phyloP scores from a whole-genome alignment of 1,140 invertebrate genomes.

The Hypothenemus hampei region DNA sequence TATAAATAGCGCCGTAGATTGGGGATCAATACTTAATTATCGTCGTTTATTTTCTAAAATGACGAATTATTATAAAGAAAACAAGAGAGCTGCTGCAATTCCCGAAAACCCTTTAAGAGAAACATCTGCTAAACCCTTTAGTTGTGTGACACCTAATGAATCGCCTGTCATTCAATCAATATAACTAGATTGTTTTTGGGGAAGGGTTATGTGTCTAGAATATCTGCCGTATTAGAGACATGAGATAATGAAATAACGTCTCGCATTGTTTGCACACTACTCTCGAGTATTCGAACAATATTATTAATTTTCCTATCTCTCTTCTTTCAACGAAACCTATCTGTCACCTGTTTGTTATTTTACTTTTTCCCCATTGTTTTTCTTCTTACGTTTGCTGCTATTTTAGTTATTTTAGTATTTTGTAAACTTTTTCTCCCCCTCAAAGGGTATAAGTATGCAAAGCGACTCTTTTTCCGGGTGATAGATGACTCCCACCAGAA shows the following conservation, averaged over 20 bases:
- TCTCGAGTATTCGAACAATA: slow-evolving; percentile 29
- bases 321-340: slow-evolving; percentile 9
- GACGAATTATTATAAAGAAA: too few relatives aligned
- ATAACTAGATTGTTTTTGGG: slow-evolving; percentile 45
- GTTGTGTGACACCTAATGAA: slow-evolving; percentile 46
- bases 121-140: slow-evolving; percentile 36
- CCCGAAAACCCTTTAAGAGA: neutral
- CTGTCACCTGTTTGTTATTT: too few relatives aligned
- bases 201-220: slow-evolving; percentile 45
- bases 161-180: slow-evolving; percentile 48
- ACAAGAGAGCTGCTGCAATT: slow-evolving; percentile 4
- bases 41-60: slow-evolving; percentile 14
- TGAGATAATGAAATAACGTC: slow-evolving; percentile 46
- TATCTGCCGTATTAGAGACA: slow-evolving; percentile 40
- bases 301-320: too few relatives aligned
- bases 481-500: slow-evolving; percentile 45
- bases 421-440: neutral
- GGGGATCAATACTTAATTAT: slow-evolving; percentile 39
- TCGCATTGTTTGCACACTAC: slow-evolving; percentile 38
- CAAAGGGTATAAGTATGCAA: neutral
- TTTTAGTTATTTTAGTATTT: slow-evolving; percentile 1
- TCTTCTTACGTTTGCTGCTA: neutral
- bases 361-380: slow-evolving; percentile 9
- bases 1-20: slow-evolving; percentile 33
- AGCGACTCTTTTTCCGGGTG: slow-evolving; percentile 37